phyloP scores from a whole-genome alignment of 2,113 vertebrate species.

The Mustelus asterias region DNA sequence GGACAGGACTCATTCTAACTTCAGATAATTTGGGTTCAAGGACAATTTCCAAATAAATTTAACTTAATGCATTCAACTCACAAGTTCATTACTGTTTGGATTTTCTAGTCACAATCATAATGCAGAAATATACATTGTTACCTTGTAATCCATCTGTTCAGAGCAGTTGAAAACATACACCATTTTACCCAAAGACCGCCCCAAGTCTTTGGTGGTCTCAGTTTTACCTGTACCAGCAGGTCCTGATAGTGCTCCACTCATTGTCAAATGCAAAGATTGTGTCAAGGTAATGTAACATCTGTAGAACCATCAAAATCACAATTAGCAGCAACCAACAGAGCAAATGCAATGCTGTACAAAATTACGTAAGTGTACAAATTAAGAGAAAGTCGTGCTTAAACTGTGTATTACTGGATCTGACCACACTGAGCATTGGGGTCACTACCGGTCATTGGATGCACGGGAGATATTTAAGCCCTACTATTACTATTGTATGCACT shows the following conservation, averaged over 20 bases:
- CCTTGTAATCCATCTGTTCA: constrained; percentile 72
- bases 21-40: neutral
- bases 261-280: constrained; percentile 55
- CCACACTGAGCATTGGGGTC: neutral
- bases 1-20: neutral
- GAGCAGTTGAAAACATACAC: constrained; percentile 71
- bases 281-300: constrained; percentile 66
- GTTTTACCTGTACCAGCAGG: constrained; percentile 61
- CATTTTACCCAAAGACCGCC: constrained; percentile 62
- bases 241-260: constrained; percentile 59
- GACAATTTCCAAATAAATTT: neutral
- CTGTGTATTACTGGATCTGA: neutral
- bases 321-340: neutral
- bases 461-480: neutral
- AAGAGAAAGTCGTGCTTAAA: neutral
- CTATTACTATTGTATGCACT: no score
- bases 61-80: neutral
- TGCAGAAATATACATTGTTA: constrained; percentile 39
- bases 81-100: neutral
- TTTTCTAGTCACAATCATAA: neutral
- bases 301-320: constrained; percentile 30
- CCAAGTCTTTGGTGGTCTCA: constrained; percentile 65
- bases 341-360: neutral
- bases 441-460: neutral
- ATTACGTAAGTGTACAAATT: neutral